Evolutionary conservation across 2,113 vertebrate genomes (phyloP), one percentile per base, ranked within the genome.

Genomic region (Eclectus roratus): DNA sequence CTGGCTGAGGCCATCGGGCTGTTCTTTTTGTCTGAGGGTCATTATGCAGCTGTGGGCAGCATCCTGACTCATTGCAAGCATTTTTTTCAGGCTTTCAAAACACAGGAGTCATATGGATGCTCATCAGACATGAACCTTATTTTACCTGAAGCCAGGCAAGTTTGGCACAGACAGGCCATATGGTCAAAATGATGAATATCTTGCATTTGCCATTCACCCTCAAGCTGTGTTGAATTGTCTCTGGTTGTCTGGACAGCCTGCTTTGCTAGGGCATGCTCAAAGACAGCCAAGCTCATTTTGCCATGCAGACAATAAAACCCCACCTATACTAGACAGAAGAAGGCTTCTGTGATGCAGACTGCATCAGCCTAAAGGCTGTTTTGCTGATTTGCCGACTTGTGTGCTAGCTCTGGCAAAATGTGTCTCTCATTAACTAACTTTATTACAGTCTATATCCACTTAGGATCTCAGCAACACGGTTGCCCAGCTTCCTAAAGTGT

Each of bases 61-160:
- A 29, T 24, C 56, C 28, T 10, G n/a, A 55, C 8, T 79, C 41
- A 29, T 13, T 70, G 14, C 11, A 70, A 73, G 16, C 1, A 0
- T 43, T 86, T 63, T 7, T 24, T 80, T 76, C 35, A 60, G 17
- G 33, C 31, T 61, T 82, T 63, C 55, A 53, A 80, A 94, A 58
- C 43, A n/a, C 33, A 53, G 39, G 13, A 66, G 23, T 61, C 27
- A 63, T 31, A n/a, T 0, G 0, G 9, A 41, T 0, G 0, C 20
- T 64, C 24, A 37, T 49, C 43, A 92, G 50, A 91, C 46, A 50
- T 14, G 41, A 27, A 80, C 28, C 5, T 47, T 61, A 24, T 81
- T 68, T 50, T 29, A 63, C 72, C 37, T 88, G 55, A 86, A 80
- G 50, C 28, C 14, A 19, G 60, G 17, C 23, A 91, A 31, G 46